phyloP scores from a whole-genome alignment of 2,797 vertebrate species.

The Microctenopoma steveboyesi region DNA sequence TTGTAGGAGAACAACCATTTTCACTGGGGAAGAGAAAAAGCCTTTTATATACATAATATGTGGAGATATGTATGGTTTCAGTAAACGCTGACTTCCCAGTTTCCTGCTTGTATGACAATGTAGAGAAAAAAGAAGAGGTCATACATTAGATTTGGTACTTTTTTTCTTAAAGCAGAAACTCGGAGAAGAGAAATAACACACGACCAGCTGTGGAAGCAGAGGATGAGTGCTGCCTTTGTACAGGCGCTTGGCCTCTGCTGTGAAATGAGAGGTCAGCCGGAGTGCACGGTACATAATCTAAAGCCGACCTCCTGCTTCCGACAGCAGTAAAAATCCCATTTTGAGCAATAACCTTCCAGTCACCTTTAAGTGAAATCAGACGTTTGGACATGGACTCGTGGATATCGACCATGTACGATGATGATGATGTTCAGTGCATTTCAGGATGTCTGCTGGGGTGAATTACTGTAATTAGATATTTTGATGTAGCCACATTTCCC shows the following conservation, averaged over 20 bases:
- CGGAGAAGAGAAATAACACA: slow-evolving; percentile 38
- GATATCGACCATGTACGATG: not conserved
- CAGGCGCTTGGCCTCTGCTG: slow-evolving; percentile 44
- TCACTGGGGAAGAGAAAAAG: slow-evolving; percentile 58
- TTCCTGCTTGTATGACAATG: slow-evolving; percentile 17
- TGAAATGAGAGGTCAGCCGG: slow-evolving; percentile 44
- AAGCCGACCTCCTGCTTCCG: slow-evolving; percentile 42
- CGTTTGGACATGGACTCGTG: slow-evolving; percentile 18
- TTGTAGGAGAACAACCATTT: slow-evolving; percentile 56
- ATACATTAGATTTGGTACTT: slow-evolving; percentile 54
- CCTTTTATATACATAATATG: slow-evolving; percentile 76
- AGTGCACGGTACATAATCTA: slow-evolving; percentile 36
- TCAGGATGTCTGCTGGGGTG: not conserved
- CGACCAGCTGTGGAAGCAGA: slow-evolving; percentile 36
- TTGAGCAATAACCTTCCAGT: slow-evolving; percentile 45
- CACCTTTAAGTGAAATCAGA: slow-evolving; percentile 47
- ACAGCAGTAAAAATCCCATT: slow-evolving; percentile 40
- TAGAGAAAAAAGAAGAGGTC: slow-evolving; percentile 37
- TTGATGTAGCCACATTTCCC: not conserved
- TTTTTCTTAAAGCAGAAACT: slow-evolving; percentile 54
- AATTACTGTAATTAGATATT: slow-evolving; percentile 33
- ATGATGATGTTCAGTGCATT: slow-evolving; percentile 38
- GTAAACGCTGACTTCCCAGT: slow-evolving; percentile 59
- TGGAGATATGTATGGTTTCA: slow-evolving; percentile 67
- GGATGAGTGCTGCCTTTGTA: slow-evolving; percentile 48